Conservation (phyloP, 1,140 invertebrate species). For the Macrobrachium nipponense region DNA sequence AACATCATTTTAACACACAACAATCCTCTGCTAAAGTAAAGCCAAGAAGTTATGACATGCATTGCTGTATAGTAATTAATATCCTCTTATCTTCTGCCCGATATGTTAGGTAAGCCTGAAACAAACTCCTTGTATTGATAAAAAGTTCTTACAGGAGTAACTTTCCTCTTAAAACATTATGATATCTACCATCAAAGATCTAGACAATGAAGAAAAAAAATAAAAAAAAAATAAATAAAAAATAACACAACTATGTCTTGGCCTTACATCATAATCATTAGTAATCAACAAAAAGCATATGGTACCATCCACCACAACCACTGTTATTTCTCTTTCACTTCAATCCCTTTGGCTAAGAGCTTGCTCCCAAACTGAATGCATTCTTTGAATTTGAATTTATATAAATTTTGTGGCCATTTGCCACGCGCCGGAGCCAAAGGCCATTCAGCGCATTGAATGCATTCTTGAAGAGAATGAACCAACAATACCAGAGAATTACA, state of each 20-base stretch:
- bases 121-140: no score
- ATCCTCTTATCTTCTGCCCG: no score
- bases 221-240: background rate
- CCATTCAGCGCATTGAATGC: no score
- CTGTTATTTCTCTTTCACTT: conserved; percentile 40
- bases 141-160: no score
- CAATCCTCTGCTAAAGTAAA: conserved; percentile 54
- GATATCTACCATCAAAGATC: background rate
- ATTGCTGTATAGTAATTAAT: background rate
- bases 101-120: no score
- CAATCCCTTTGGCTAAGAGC: conserved; percentile 40
- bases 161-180: no score
- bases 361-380: conserved; percentile 4
- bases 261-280: conserved; percentile 49
- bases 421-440: no score
- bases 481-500: background rate
- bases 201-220: background rate
- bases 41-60: conserved; percentile 41
- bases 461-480: background rate
- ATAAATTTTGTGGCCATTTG: no score
- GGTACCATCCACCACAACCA: conserved; percentile 59
- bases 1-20: conserved; percentile 42
- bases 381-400: no score
- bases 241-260: conserved; percentile 32
- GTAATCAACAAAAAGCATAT: conserved; percentile 57